Conservation (phyloP, 2,888 invertebrate species). For the Leptinotarsa rubiginosa region DNA sequence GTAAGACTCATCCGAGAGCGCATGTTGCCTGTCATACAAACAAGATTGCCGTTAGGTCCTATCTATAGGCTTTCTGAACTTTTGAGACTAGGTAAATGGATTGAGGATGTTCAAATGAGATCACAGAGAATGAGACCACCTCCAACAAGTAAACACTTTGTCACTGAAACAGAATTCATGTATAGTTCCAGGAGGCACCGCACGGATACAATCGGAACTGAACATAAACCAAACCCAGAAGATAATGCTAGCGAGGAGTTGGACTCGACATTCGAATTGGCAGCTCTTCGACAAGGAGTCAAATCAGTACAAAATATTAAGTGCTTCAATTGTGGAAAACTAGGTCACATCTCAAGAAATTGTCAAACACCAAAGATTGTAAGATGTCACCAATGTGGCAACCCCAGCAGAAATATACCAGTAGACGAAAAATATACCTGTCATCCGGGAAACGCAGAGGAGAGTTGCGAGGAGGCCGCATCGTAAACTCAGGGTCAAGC, state of each 20-base stretch:
- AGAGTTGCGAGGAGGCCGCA: not conserved
- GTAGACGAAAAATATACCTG: not conserved
- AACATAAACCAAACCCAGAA: not conserved
- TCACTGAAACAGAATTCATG: not conserved
- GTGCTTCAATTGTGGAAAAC: not conserved
- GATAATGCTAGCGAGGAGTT: not conserved
- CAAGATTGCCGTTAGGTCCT: slow-evolving; percentile 19
- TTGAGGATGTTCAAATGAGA: not conserved
- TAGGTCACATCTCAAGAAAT: not conserved
- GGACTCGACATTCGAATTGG: not conserved
- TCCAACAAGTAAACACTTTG: not conserved
- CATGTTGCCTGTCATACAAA: slow-evolving; percentile 6
- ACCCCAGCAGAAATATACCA: not conserved
- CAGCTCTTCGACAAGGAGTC: not conserved
- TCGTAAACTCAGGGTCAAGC: not conserved
- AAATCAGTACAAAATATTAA: not conserved
- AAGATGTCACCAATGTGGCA: not conserved
- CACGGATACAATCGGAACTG: not conserved
- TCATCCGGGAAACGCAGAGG: not conserved
- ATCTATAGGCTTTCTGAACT: slow-evolving; percentile 27
- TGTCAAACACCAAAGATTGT: not conserved
- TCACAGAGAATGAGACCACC: not conserved
- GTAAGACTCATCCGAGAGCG: not conserved
- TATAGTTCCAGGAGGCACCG: not conserved
- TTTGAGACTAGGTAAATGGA: not conserved